Evolutionary conservation across 2,888 invertebrate genomes (phyloP).

Genomic region (Eristalis pertinax): DNA sequence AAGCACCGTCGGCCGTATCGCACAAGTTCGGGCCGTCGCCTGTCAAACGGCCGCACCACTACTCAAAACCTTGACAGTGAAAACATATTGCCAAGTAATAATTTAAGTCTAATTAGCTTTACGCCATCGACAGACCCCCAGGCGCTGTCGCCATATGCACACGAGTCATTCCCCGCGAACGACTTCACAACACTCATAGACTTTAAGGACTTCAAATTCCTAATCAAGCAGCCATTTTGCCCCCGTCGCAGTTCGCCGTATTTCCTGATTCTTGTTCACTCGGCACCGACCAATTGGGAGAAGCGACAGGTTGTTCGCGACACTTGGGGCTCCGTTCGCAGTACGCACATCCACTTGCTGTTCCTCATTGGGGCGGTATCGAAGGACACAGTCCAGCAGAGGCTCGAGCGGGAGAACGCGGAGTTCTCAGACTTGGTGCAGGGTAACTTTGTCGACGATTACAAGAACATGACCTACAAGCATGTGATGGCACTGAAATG

Average conservation of each 20-base stretch:
- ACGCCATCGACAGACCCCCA: conserved; percentile 26
- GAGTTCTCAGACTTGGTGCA: conserved; percentile 87
- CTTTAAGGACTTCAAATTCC: conserved; percentile 85
- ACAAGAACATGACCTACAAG: conserved; percentile 92
- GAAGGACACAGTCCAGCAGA: conserved; percentile 78
- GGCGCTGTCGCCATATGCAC: conserved; percentile 34
- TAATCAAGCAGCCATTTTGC: conserved; percentile 84
- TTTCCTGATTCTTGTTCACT: conserved; percentile 86
- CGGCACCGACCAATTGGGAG: conserved; percentile 85
- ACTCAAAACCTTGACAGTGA: conserved; percentile 54
- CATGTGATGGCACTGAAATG: conserved; percentile 92
- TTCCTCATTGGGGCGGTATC: conserved; percentile 86
- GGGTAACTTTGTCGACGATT: conserved; percentile 89
- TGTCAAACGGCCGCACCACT: conserved; percentile 48
- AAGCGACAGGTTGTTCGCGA: conserved; percentile 87
- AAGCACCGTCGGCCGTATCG: conserved; percentile 57
- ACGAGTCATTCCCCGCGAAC: conserved; percentile 72
- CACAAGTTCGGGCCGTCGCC: conserved; percentile 48
- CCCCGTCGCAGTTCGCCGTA: conserved; percentile 79
- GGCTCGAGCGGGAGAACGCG: conserved; percentile 83
- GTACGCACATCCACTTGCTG: conserved; percentile 83
- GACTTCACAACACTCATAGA: conserved; percentile 83
- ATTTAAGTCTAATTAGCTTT: conserved; percentile 56
- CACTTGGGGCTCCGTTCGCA: conserved; percentile 86
- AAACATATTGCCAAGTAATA: conserved; percentile 32